Conservation (phyloP, 2,797 vertebrate species). For the Sparidentex hasta region DNA sequence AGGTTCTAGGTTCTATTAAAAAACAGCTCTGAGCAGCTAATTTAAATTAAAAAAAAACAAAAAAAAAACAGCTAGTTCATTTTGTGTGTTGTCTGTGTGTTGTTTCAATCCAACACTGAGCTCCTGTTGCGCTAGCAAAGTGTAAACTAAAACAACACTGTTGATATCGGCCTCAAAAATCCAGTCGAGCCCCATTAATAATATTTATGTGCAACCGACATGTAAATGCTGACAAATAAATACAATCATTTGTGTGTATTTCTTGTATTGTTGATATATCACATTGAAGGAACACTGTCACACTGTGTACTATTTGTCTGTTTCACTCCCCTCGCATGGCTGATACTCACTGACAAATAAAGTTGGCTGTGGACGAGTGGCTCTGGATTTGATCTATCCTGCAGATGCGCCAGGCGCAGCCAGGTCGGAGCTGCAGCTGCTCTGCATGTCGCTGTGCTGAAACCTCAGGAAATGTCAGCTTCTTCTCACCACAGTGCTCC, state of each 20-base stretch:
- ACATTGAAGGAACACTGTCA: neutral
- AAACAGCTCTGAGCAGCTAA: no score
- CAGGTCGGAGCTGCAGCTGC: conserved; percentile 43
- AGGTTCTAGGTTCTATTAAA: no score
- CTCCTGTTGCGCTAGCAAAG: no score
- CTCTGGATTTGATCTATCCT: conserved; percentile 26
- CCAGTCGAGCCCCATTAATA: neutral
- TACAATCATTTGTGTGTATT: neutral
- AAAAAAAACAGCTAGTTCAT: no score
- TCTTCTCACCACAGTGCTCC: conserved; percentile 3
- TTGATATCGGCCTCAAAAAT: neutral
- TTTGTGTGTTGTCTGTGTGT: no score
- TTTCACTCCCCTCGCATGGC: neutral
- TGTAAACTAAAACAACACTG: no score
- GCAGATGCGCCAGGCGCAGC: conserved; percentile 23
- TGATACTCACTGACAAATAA: conserved; percentile 1
- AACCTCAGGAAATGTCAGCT: conserved; percentile 30
- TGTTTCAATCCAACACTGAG: no score
- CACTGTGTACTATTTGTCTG: neutral
- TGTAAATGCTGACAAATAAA: neutral
- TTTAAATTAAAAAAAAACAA: no score
- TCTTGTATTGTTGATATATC: neutral
- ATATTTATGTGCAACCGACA: neutral
- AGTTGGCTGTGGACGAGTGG: neutral
- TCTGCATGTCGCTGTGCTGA: conserved; percentile 34